Base-by-base conservation (phyloP, 2,113 vertebrate species). In the Rhineura floridana region DNA sequence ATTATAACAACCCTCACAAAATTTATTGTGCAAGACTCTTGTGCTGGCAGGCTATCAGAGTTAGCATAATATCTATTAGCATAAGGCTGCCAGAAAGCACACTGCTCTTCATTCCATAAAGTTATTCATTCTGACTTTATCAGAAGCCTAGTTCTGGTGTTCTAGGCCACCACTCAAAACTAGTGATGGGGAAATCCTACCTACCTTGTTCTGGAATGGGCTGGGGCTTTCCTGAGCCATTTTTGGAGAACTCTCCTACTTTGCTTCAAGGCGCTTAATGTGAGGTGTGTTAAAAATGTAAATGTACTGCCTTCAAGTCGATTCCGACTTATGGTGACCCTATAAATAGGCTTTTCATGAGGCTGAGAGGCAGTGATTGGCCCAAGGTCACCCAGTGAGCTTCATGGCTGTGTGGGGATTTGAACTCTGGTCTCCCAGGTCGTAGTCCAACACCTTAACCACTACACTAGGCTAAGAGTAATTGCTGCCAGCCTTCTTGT, bases 1-100 rank as follows among this genome's bases (percentile, higher is more conserved):
- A 94, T 88, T 91, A 92, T 67, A 83, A 25, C 81, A 82, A 42
- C 44, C 85, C 83, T 87, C 39, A 65, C 42, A 92, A 62, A 78
- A 85, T 79, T 52, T 81, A 33, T 13, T 63, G 50, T 78, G 82
- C 84, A 83, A 89, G 79, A 59, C n/a, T 75, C n/a, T 83, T 59
- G 23, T 0, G 13, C 73, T 46, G 76, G 87, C 85, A 6, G 0
- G 84, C 44, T 65, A 88, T 65, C 50, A 0, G 25, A 82, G 78
- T 42, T 73, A 50, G 85, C 84, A 73, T 39, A 78, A 48, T 81
- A 86, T 79, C 46, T 63, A 52, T 79, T 80, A 80, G 76, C 44
- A 42, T 48, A 65, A 69, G 70, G 75, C 67, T 82, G 55, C 67
- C 33, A 80, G 81, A 63, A 72, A 46, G 36, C 9, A 85, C 87